These are phyloP conservation scores for Odontamblyopus lacepedii DNA, from an alignment of 2,797 vertebrate genomes.

Conservation along the genomic window DNA sequence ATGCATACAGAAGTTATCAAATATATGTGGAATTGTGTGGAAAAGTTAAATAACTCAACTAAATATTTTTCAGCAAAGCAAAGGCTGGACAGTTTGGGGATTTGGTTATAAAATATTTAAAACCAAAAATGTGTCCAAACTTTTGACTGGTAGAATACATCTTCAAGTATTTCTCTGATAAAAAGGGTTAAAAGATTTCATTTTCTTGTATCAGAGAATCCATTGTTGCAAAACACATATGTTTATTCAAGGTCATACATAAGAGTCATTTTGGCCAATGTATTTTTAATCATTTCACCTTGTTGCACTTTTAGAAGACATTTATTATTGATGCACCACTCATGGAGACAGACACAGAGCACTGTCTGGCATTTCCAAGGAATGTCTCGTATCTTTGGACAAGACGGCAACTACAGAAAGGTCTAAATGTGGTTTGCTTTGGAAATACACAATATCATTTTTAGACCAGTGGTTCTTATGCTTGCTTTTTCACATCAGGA, in stretches of 20 bases:
- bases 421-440: background rate
- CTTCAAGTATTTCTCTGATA: too few species aligned
- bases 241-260: background rate
- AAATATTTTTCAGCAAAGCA: too few species aligned
- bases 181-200: too few species aligned
- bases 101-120: too few species aligned
- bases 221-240: background rate
- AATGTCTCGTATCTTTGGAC: background rate
- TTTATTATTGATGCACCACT: constrained; percentile 1
- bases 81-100: too few species aligned
- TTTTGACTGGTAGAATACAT: too few species aligned
- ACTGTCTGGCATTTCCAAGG: background rate
- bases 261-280: background rate
- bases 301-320: background rate
- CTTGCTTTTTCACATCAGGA: background rate
- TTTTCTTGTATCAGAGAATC: background rate
- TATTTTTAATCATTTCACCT: background rate
- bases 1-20: too few species aligned
- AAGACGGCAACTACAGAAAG: background rate
- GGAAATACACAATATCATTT: background rate
- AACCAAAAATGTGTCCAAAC: too few species aligned
- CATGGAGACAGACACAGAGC: background rate
- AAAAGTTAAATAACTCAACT: too few species aligned
- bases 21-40: too few species aligned
- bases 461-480: background rate